These are phyloP conservation scores for Amblyornis subalaris DNA, from an alignment of 2,113 vertebrate genomes.

Conservation along the genomic window DNA sequence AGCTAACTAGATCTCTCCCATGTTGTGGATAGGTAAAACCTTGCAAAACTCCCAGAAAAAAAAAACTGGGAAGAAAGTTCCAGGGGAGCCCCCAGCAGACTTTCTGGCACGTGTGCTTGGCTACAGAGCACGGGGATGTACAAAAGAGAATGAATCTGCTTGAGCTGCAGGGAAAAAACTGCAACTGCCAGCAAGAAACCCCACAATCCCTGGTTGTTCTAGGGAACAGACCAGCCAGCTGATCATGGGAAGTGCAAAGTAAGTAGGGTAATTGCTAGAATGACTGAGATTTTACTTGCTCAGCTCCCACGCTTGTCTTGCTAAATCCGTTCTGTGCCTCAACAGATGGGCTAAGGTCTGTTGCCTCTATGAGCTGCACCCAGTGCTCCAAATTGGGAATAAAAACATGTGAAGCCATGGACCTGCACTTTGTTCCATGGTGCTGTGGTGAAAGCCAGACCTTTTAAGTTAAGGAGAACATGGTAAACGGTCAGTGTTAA, in stretches of 20 bases:
- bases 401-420: background rate
- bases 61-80: background rate
- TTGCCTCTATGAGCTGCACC: background rate
- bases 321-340: slow-evolving; percentile 29
- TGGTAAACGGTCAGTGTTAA: background rate
- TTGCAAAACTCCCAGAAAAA: too few species aligned
- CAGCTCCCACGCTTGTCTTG: slow-evolving; percentile 31
- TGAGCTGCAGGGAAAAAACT: background rate
- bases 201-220: background rate
- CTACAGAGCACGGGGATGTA: background rate
- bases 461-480: background rate
- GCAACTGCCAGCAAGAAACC: slow-evolving; percentile 26
- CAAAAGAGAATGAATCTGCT: background rate
- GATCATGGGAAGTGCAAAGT: slow-evolving; percentile 19
- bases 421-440: background rate
- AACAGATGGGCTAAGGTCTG: slow-evolving; percentile 25
- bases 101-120: background rate
- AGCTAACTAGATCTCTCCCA: background rate
- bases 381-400: background rate
- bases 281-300: slow-evolving; percentile 45
- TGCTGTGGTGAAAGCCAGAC: background rate
- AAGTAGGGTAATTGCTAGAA: slow-evolving; percentile 34
- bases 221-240: background rate
- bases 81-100: background rate
- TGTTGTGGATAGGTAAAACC: too few species aligned